Evolutionary conservation across 2,797 vertebrate species (phyloP).

Genomic region (Prunella strophiata): DNA sequence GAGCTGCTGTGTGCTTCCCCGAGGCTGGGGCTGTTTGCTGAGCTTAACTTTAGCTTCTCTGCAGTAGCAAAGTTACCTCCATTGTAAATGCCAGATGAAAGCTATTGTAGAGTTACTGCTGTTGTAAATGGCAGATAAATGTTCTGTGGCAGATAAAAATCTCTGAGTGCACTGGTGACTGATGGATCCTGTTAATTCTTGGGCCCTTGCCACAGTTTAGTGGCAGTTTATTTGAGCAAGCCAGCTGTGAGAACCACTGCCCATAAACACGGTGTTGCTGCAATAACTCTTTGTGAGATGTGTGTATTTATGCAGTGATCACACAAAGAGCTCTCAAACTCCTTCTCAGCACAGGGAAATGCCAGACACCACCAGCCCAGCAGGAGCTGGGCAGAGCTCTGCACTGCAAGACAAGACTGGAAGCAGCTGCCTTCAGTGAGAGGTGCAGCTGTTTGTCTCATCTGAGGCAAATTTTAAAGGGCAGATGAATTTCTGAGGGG

Average conservation of each 20-base stretch:
- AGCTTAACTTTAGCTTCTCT: not conserved
- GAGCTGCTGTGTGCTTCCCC: not conserved
- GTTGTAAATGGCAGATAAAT: not conserved
- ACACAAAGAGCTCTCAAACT: not conserved
- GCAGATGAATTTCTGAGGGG: not conserved
- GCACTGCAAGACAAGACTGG: not conserved
- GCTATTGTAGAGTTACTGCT: not conserved
- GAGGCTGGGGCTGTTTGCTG: not conserved
- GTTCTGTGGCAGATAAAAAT: not conserved
- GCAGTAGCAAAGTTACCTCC: not conserved
- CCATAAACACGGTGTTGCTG: not conserved
- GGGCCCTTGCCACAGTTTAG: not conserved
- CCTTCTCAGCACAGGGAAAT: not conserved
- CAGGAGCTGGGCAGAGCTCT: not conserved
- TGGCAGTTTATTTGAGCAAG: not conserved
- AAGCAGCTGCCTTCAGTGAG: not conserved
- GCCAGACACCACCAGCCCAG: not conserved
- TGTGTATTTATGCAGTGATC: not conserved
- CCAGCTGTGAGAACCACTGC: not conserved
- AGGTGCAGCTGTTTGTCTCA: not conserved
- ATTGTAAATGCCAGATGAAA: not conserved
- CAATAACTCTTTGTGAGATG: not conserved
- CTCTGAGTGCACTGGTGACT: not conserved
- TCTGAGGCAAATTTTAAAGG: not conserved
- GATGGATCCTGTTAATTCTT: conserved; percentile 1